Conservation (phyloP, 2,113 vertebrate genomes). For the Cephalopholis sonnerati region DNA sequence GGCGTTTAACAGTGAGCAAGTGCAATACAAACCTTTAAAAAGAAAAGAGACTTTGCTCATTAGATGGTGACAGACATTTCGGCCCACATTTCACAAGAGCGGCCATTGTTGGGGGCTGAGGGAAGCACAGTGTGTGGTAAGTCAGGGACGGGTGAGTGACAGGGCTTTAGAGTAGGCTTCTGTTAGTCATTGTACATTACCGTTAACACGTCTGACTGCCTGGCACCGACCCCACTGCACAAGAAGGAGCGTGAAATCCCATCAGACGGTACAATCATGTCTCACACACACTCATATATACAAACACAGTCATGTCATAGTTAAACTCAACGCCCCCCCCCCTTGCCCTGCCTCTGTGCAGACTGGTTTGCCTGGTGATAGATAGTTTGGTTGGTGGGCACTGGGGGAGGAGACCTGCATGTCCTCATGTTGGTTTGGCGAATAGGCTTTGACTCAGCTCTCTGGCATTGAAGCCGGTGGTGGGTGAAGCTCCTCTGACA, state of each 20-base stretch:
- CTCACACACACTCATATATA: slow-evolving; percentile 21
- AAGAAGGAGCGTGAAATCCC: slow-evolving; percentile 56
- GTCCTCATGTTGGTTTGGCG: slow-evolving; percentile 24
- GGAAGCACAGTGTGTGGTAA: slow-evolving; percentile 63
- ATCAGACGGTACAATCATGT: slow-evolving; percentile 37
- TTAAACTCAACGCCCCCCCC: slow-evolving; percentile 1
- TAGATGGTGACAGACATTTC: slow-evolving; percentile 26
- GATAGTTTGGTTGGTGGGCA: slow-evolving; percentile 29
- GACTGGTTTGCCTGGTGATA: slow-evolving; percentile 51
- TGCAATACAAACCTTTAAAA: slow-evolving; percentile 16
- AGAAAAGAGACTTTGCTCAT: slow-evolving; percentile 28
- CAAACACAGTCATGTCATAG: slow-evolving; percentile 13
- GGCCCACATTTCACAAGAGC: slow-evolving; percentile 59
- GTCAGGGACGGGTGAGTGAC: slow-evolving; percentile 42
- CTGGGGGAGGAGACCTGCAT: slow-evolving; percentile 24
- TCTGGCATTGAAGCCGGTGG: slow-evolving; percentile 39
- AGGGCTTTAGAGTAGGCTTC: slow-evolving; percentile 30
- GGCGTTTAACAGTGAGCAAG: background rate
- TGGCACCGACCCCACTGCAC: slow-evolving; percentile 27
- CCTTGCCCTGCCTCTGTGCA: slow-evolving; percentile 4
- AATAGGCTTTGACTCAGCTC: slow-evolving; percentile 67
- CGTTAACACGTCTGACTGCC: slow-evolving; percentile 37
- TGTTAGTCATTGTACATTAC: slow-evolving; percentile 65
- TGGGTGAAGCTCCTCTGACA: slow-evolving; percentile 19
- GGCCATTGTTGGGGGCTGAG: slow-evolving; percentile 27